phyloP scores from a whole-genome alignment of 2,888 invertebrate genomes.

The Rhagonycha fulva region DNA sequence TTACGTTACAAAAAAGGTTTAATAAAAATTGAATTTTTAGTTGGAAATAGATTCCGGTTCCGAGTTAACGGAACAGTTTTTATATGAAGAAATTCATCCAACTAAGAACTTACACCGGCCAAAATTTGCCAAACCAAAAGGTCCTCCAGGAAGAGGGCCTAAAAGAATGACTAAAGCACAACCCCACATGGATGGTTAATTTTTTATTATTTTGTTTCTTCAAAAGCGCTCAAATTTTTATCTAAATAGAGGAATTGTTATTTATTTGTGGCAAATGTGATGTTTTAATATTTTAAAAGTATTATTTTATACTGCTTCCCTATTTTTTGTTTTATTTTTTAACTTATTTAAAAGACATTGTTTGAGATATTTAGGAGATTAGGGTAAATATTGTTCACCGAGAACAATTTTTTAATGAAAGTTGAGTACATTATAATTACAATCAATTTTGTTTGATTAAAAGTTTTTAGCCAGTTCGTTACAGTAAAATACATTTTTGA shows the following conservation, averaged over 20 bases:
- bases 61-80: constrained; percentile 87
- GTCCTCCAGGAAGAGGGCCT: constrained; percentile 91
- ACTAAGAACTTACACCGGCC: constrained; percentile 85
- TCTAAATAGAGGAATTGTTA: not conserved
- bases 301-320: not conserved
- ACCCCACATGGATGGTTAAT: constrained; percentile 16
- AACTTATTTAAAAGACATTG: not conserved
- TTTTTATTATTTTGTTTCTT: not conserved
- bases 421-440: too few relatives aligned
- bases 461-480: too few relatives aligned
- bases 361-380: not conserved
- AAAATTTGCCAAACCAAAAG: constrained; percentile 96
- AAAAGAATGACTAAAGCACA: constrained; percentile 82
- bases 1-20: not conserved
- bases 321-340: not conserved
- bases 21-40: constrained; percentile 60
- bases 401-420: not conserved
- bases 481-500: too few relatives aligned
- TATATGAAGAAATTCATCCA: constrained; percentile 94
- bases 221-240: not conserved
- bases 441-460: not conserved
- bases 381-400: not conserved
- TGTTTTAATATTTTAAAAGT: not conserved
- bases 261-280: not conserved
- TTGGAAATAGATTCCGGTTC: constrained; percentile 89